Base-by-base conservation (phyloP, 2,113 vertebrate species). In the Cyprinus carpio region DNA sequence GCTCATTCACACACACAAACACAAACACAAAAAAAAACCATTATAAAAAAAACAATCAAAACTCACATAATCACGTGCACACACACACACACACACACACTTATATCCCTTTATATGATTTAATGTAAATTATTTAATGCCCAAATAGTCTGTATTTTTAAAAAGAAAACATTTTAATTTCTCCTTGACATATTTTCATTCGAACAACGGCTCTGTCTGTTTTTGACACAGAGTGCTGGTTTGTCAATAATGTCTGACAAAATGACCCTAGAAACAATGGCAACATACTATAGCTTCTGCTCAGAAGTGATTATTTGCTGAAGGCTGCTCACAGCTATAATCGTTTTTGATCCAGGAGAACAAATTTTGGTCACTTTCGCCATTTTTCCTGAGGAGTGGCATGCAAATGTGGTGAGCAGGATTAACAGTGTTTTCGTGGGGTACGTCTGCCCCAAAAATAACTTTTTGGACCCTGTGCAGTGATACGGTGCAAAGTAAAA, bases 321-420 rank as follows among this genome's bases (percentile, higher is more conserved):
- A 90, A 90, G 88, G 89, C 90, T 85, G 29, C 69, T 90, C 90
- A 89, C 87, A 91, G 86, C 89, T 92, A 82, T 90, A 89, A 90
- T 87, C 89, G 86, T 83, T 87, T 80, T 89, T 87, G 79, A 64
- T 86, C 54, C 46, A 82, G 84, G 76, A 81, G 86, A 88, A 74
- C 87, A 76, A 87, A 92, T 90, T 95, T 95, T 94, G 94, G 94
- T 95, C 93, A 93, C 92, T 85, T 94, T 92, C 91, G 93, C 91
- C 91, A 84, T 94, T 91, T 90, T 95, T 94, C 95, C 95, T 95
- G 95, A 95, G 95, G 91, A 94, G 89, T 91, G 93, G 92, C 87
- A 93, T 89, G 91, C 91, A 92, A 91, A 92, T 86, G 87, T 83
- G 31, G 85, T 86, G 88, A 74, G 91, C 84, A 91, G 84, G 91